phyloP scores from a whole-genome alignment of 2,888 invertebrate genomes.

The Napeogenes sylphis region DNA sequence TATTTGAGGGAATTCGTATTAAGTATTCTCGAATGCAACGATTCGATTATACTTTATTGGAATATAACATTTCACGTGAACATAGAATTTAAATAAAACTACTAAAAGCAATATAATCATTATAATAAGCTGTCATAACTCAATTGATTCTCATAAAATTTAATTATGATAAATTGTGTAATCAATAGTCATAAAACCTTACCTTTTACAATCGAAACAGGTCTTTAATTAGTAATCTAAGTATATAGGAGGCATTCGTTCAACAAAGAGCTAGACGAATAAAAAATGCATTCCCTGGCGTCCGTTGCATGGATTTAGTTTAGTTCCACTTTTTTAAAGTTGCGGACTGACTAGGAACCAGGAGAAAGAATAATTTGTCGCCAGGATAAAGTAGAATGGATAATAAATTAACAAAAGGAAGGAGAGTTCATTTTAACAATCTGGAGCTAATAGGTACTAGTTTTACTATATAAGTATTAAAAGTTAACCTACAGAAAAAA shows the following conservation, averaged over 20 bases:
- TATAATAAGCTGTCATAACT: too few species aligned
- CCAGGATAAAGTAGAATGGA: constrained; percentile 15
- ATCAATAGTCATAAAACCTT: too few species aligned
- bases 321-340: constrained; percentile 16
- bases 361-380: constrained; percentile 17
- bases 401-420: too few species aligned
- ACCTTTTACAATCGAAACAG: not conserved
- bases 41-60: constrained; percentile 1
- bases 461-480: too few species aligned
- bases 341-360: constrained; percentile 16
- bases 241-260: constrained; percentile 11
- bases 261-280: constrained; percentile 15
- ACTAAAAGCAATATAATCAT: too few species aligned
- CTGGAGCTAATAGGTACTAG: too few species aligned
- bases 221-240: not conserved
- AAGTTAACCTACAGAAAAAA: too few species aligned
- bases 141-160: too few species aligned
- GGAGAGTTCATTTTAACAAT: too few species aligned
- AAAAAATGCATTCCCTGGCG: constrained; percentile 12
- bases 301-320: constrained; percentile 12
- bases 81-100: not conserved
- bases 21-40: constrained; percentile 3
- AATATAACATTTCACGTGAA: not conserved
- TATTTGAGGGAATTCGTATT: constrained; percentile 6
- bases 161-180: too few species aligned